These are phyloP conservation scores for Drosophila seguyi DNA, from an alignment of 1,140 invertebrate species.

Conservation along the genomic window DNA sequence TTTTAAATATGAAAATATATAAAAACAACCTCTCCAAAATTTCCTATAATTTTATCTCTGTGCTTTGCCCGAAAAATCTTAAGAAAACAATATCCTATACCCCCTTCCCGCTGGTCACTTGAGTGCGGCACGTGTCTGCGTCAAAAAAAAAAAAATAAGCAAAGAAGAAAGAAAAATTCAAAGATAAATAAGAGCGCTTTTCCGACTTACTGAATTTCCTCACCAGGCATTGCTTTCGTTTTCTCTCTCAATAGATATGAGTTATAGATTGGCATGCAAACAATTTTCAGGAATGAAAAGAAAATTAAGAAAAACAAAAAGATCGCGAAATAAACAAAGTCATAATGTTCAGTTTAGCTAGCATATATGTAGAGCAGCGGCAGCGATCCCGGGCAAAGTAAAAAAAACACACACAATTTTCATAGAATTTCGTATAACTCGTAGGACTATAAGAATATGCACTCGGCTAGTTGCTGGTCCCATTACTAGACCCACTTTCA, in stretches of 20 bases:
- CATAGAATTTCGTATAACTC: background rate
- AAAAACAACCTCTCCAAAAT: no score
- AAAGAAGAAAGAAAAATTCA: background rate
- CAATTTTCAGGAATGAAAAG: constrained; percentile 18
- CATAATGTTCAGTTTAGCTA: constrained; percentile 42
- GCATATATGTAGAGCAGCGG: constrained; percentile 19
- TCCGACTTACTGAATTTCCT: constrained; percentile 18
- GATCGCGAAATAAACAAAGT: constrained; percentile 40
- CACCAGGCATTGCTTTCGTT: constrained; percentile 31
- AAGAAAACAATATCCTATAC: background rate
- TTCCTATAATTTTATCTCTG: constrained; percentile 17
- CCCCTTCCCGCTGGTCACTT: constrained; percentile 28
- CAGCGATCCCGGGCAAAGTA: constrained; percentile 23
- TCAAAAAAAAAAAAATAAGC: constrained; percentile 14
- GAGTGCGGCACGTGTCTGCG: constrained; percentile 42
- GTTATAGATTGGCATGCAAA: constrained; percentile 42
- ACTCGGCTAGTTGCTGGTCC: background rate
- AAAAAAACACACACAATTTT: background rate
- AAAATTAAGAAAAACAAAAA: constrained; percentile 5
- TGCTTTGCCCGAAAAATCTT: background rate
- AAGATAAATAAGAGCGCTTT: constrained; percentile 22
- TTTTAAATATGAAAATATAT: no score
- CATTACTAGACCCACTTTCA: constrained; percentile 24
- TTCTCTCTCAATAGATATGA: constrained; percentile 44
- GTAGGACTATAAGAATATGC: constrained; percentile 19